Conservation (phyloP, 2,113 vertebrate species). For the Colinus virginianus region DNA sequence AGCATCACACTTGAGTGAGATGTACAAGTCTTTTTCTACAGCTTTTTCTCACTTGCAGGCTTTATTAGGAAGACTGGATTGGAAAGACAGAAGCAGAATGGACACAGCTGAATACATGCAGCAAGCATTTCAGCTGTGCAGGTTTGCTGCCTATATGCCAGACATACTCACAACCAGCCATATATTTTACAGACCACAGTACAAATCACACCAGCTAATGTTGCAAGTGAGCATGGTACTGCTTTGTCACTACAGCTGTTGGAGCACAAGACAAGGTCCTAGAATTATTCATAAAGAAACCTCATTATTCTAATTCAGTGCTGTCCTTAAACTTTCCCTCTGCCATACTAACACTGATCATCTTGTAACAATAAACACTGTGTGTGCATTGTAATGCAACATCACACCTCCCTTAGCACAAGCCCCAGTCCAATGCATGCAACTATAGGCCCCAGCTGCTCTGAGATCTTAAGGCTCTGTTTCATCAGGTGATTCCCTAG, state of each 20-base stretch:
- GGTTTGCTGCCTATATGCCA: neutral
- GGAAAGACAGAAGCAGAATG: neutral
- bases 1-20: neutral
- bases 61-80: neutral
- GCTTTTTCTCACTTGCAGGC: neutral
- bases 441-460: neutral
- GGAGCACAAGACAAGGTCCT: neutral
- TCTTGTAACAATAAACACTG: neutral
- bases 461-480: accelerated
- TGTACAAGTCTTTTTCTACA: neutral
- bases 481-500: neutral
- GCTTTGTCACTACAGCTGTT: neutral
- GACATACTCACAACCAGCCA: neutral
- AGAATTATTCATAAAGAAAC: neutral
- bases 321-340: neutral
- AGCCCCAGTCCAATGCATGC: accelerated
- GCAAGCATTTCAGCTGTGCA: neutral
- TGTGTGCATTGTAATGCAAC: neutral
- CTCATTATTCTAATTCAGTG: neutral
- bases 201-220: neutral
- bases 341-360: neutral
- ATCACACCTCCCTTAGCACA: neutral
- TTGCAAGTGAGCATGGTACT: neutral
- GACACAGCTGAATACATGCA: neutral
- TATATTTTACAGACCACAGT: neutral